These are phyloP conservation scores for Hyalella azteca DNA, from an alignment of 2,888 invertebrate species.

Conservation along the genomic window DNA sequence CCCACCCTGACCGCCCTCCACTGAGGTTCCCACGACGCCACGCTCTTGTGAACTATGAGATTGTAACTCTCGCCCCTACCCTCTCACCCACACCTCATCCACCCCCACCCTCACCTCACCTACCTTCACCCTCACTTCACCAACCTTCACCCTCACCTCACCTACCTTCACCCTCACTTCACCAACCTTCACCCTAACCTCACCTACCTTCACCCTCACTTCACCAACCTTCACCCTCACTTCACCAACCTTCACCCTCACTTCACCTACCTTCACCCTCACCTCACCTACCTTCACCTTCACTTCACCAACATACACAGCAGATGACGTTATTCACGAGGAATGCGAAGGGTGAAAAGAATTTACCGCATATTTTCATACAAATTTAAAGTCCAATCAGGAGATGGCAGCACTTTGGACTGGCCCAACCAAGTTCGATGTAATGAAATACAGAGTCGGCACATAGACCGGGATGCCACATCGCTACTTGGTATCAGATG, in stretches of 20 bases:
- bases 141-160: neutral
- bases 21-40: conserved; percentile 13
- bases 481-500: no score
- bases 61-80: neutral
- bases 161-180: neutral
- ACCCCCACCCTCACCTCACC: neutral
- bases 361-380: neutral
- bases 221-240: neutral
- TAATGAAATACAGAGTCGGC: neutral
- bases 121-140: neutral
- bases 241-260: neutral
- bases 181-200: neutral
- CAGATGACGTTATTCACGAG: neutral
- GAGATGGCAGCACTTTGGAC: neutral
- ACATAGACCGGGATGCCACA: neutral
- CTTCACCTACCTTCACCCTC: neutral
- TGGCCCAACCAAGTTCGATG: neutral
- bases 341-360: neutral
- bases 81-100: neutral
- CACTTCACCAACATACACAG: neutral
- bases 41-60: conserved; percentile 4
- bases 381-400: neutral
- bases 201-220: neutral
- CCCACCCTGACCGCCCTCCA: neutral
- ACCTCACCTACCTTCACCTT: neutral